Percentiles rank a stretch among this genome's conserved stretches.
Conservation (phyloP, 2,888 invertebrate species). For the Sinodicranocentrus sp. region DNA sequence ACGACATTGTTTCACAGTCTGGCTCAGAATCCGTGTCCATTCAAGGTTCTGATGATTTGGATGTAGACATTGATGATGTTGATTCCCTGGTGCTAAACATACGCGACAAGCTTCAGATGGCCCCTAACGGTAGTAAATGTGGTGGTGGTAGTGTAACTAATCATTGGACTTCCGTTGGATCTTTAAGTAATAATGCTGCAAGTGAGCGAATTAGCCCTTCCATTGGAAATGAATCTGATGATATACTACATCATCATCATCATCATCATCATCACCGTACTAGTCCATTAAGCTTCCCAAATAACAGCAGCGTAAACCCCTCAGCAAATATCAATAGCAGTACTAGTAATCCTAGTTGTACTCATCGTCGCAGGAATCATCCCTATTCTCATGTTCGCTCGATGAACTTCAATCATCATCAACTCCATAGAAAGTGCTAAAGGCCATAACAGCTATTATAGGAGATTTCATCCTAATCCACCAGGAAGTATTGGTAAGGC, state of each 20-base stretch:
- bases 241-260: conserved; percentile 52
- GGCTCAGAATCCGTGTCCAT: conserved; percentile 69
- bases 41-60: conserved; percentile 72
- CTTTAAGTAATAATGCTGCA: conserved; percentile 20
- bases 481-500: conserved; percentile 70
- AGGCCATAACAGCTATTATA: conserved; percentile 65
- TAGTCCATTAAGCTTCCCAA: conserved; percentile 62
- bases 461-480: conserved; percentile 66
- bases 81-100: conserved; percentile 74
- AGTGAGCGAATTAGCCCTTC: conserved; percentile 40
- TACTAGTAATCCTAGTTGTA: conserved; percentile 13
- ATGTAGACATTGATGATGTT: conserved; percentile 74
- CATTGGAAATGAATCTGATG: conserved; percentile 42
- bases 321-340: conserved; percentile 27
- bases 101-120: conserved; percentile 75
- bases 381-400: conserved; percentile 67
- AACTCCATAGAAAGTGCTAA: conserved; percentile 39
- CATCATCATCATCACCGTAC: conserved; percentile 33
- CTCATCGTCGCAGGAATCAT: conserved; percentile 61
- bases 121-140: conserved; percentile 49
- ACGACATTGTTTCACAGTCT: conserved; percentile 68
- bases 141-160: background rate
- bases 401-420: conserved; percentile 41
- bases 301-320: conserved; percentile 41
- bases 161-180: conserved; percentile 42